Evolutionary conservation across 2,113 vertebrate genomes (phyloP).

Genomic region (Jacana jacana): DNA sequence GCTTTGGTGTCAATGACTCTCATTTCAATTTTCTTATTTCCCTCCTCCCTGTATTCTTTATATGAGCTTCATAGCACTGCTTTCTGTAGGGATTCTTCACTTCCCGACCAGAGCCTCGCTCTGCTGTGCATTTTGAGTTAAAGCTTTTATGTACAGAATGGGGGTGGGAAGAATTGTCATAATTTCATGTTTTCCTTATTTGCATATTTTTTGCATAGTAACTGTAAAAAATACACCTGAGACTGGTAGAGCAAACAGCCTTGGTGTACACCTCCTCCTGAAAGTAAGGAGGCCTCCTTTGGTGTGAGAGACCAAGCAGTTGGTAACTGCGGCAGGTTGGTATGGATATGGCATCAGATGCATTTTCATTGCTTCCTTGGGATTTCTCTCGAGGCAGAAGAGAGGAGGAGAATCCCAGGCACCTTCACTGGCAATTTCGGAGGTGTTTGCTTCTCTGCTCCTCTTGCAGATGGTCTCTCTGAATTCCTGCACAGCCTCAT

Average conservation of each 20-base stretch:
- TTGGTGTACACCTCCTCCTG: neutral
- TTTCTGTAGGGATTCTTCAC: neutral
- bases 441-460: neutral
- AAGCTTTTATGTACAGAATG: neutral
- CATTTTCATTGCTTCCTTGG: neutral
- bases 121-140: neutral
- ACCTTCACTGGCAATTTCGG: neutral
- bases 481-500: neutral
- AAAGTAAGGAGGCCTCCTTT: neutral
- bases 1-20: neutral
- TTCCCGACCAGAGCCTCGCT: neutral
- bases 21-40: neutral
- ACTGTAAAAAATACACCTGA: neutral
- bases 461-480: neutral
- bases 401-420: neutral
- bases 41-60: neutral
- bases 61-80: neutral
- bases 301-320: neutral
- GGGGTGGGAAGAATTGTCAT: neutral
- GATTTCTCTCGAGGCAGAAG: neutral
- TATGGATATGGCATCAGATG: neutral
- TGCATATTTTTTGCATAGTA: neutral
- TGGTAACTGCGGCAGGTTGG: fast-evolving
- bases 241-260: neutral
- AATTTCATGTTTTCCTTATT: neutral